Percentiles rank a stretch among this genome's conserved stretches.
phyloP scores from a whole-genome alignment of 2,888 invertebrate genomes.

The Piscicola geometra region DNA sequence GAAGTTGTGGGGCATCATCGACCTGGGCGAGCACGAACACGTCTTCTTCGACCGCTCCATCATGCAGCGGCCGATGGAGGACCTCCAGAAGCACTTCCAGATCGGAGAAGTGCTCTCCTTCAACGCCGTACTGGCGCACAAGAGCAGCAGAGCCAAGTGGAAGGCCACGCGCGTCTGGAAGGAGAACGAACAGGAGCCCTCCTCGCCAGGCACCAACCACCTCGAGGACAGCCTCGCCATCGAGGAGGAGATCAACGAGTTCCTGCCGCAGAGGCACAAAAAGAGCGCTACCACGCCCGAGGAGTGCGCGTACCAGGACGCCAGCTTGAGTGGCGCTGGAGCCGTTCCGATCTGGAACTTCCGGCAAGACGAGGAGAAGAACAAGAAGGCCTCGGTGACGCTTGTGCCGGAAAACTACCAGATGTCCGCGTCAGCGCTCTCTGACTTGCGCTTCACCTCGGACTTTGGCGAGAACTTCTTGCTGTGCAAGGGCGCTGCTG shows the following conservation, averaged over 20 bases:
- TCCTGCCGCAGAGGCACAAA: slow-evolving; percentile 48
- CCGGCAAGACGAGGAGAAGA: slow-evolving; percentile 40
- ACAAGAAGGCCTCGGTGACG: slow-evolving; percentile 43
- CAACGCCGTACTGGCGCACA: slow-evolving; percentile 56
- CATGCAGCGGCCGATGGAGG: slow-evolving; percentile 52
- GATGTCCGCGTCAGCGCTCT: slow-evolving; percentile 52
- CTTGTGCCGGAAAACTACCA: slow-evolving; percentile 54
- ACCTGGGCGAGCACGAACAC: slow-evolving; percentile 57
- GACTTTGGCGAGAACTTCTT: slow-evolving; percentile 28
- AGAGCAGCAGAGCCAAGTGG: slow-evolving; percentile 56
- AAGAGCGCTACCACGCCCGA: slow-evolving; percentile 48
- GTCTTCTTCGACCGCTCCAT: slow-evolving; percentile 57
- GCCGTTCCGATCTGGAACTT: slow-evolving; percentile 55
- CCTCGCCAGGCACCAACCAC: slow-evolving; percentile 42
- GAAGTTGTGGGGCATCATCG: slow-evolving; percentile 56
- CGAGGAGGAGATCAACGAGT: slow-evolving; percentile 51
- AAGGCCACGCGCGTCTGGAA: slow-evolving; percentile 56
- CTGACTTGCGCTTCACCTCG: slow-evolving; percentile 44
- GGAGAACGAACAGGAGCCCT: slow-evolving; percentile 52
- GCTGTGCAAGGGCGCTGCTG: slow-evolving; percentile 19
- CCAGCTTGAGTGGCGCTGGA: slow-evolving; percentile 53
- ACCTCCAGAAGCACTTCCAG: slow-evolving; percentile 52
- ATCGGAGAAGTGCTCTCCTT: slow-evolving; percentile 55
- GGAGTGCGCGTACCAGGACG: slow-evolving; percentile 49
- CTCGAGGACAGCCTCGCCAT: slow-evolving; percentile 42